phyloP scores from a whole-genome alignment of 2,888 invertebrate species.

The Drosophila barbarae region DNA sequence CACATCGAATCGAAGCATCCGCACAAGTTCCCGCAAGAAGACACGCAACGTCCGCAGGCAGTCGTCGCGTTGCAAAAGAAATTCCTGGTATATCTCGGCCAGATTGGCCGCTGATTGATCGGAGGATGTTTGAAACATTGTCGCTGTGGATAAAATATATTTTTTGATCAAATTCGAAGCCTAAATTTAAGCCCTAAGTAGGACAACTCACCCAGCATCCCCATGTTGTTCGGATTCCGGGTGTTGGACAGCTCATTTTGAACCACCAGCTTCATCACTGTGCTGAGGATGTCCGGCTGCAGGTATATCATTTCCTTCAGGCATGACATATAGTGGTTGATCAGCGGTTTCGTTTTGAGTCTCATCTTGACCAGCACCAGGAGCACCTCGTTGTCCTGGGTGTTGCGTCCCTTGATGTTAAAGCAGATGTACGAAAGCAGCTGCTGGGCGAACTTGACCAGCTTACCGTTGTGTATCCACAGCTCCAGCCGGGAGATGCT shows the following conservation, averaged over 20 bases:
- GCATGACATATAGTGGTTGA: constrained; percentile 92
- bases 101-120: constrained; percentile 90
- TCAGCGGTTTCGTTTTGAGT: constrained; percentile 94
- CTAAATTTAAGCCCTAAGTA: neutral
- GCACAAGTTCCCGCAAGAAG: constrained; percentile 92
- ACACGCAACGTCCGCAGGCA: constrained; percentile 92
- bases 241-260: constrained; percentile 96
- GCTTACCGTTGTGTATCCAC: constrained; percentile 97
- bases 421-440: constrained; percentile 93
- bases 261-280: constrained; percentile 93
- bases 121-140: constrained; percentile 91
- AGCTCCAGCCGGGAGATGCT: constrained; percentile 86
- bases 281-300: constrained; percentile 90
- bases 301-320: constrained; percentile 93
- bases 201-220: constrained; percentile 83
- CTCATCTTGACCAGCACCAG: constrained; percentile 93
- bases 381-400: constrained; percentile 87
- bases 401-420: constrained; percentile 88
- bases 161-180: neutral
- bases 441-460: constrained; percentile 95
- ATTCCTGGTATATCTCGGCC: constrained; percentile 91
- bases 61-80: constrained; percentile 93
- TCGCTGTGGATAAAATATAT: constrained; percentile 80
- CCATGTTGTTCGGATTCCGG: constrained; percentile 96
- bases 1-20: constrained; percentile 90